Conservation (phyloP, 2,888 invertebrate genomes). For the Himalopsyche anomala region DNA sequence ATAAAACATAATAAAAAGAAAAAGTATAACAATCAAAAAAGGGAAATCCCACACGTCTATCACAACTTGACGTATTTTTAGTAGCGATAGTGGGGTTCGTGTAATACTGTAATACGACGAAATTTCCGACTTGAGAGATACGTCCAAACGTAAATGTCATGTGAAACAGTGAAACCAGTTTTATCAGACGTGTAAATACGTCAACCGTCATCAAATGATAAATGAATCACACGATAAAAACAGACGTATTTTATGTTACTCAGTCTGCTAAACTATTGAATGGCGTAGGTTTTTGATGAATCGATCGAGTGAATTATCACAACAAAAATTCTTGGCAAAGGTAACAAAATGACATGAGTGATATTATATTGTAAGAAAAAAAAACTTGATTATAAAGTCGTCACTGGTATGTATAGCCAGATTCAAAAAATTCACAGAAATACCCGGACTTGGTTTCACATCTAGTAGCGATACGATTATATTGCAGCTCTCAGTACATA, state of each 20-base stretch:
- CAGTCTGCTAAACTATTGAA: not conserved
- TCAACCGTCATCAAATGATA: conserved; percentile 16
- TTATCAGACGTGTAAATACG: conserved; percentile 18
- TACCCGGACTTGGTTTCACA: no score
- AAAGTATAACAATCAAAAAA: not conserved
- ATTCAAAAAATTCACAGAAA: no score
- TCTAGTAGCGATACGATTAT: no score
- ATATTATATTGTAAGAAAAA: no score
- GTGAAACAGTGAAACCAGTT: not conserved
- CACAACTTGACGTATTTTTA: not conserved
- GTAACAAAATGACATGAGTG: no score
- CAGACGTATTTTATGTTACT: not conserved
- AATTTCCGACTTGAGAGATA: not conserved
- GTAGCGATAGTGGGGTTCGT: not conserved
- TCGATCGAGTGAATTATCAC: not conserved
- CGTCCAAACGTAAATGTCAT: not conserved
- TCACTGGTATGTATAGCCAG: no score
- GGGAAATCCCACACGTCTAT: not conserved
- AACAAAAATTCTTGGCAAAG: no score
- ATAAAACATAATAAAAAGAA: no score
- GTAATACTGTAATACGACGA: not conserved
- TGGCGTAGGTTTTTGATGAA: not conserved
- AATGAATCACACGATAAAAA: conserved; percentile 17
- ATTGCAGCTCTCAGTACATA: no score
- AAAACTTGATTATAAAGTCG: no score